A percentile compares a stretch with the other conserved stretches of the same genome.
Conservation (phyloP, 2,888 invertebrate genomes). For the Dusona sp. region DNA sequence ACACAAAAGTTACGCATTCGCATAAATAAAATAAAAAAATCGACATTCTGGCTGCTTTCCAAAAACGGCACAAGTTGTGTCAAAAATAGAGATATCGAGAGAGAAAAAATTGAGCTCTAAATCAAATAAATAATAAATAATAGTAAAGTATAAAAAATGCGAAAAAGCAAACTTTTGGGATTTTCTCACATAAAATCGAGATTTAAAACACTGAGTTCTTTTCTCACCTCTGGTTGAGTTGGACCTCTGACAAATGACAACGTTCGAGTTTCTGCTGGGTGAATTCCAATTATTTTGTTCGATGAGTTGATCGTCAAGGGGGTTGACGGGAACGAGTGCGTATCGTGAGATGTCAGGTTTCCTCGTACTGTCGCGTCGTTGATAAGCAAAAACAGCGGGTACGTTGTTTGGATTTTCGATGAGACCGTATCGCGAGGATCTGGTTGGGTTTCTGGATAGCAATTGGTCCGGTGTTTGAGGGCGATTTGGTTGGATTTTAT, state of each 20-base stretch:
- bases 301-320: conserved; percentile 38
- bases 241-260: conserved; percentile 53
- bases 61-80: too few relatives aligned
- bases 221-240: conserved; percentile 63
- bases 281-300: conserved; percentile 29
- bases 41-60: too few relatives aligned
- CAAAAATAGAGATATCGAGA: too few relatives aligned
- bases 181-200: too few relatives aligned
- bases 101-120: too few relatives aligned
- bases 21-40: too few relatives aligned
- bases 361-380: conserved; percentile 34
- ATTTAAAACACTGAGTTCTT: not conserved
- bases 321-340: conserved; percentile 52
- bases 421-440: conserved; percentile 72
- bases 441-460: conserved; percentile 67
- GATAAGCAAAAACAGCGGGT: conserved; percentile 64
- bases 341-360: conserved; percentile 41
- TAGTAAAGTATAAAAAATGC: too few relatives aligned
- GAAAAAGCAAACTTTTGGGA: too few relatives aligned
- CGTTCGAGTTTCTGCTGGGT: conserved; percentile 25
- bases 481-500: not conserved
- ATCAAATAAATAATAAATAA: too few relatives aligned
- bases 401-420: conserved; percentile 41
- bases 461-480: conserved; percentile 28
- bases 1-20: too few relatives aligned